A percentile compares a stretch with the other conserved stretches of the same genome.
Evolutionary conservation across 2,888 invertebrate genomes (phyloP).

Genomic region (Himalopsyche anomala): DNA sequence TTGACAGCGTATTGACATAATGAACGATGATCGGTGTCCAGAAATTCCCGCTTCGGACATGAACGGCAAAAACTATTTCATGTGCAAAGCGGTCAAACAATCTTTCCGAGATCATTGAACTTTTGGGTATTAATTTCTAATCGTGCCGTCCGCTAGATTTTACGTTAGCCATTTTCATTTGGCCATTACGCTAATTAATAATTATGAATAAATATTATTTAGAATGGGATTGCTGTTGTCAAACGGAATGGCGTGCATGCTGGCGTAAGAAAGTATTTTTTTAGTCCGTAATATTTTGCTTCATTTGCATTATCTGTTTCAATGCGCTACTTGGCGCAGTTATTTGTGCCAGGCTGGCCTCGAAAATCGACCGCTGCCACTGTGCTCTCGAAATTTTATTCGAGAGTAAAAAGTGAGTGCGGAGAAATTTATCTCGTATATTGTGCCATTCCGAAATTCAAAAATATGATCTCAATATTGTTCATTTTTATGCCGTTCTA

Average conservation of each 20-base stretch:
- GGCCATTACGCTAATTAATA: constrained; percentile 25
- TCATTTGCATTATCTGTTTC: constrained; percentile 22
- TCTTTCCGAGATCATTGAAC: constrained; percentile 12
- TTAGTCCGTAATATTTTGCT: constrained; percentile 5
- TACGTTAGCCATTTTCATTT: constrained; percentile 10
- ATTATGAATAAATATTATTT: constrained; percentile 30
- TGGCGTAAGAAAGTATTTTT: constrained; percentile 9
- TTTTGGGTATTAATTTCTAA: not conserved
- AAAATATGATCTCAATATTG: not conserved
- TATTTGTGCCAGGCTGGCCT: constrained; percentile 7
- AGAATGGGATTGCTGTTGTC: constrained; percentile 19
- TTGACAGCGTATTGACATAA: too few relatives aligned
- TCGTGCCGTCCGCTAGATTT: constrained; percentile 13
- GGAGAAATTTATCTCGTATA: not conserved
- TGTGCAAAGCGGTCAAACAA: not conserved
- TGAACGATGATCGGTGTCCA: not conserved
- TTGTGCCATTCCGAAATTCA: not conserved
- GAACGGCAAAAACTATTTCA: not conserved
- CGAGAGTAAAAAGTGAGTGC: constrained; percentile 5
- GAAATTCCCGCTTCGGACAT: not conserved
- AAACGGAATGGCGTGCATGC: not conserved
- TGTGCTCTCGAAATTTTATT: not conserved
- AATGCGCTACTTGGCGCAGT: constrained; percentile 16
- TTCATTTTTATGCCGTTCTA: too few relatives aligned
- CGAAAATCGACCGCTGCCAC: constrained; percentile 5